Percentiles rank a stretch among this genome's conserved stretches.
These are phyloP conservation scores for Acanthoscelides obtectus DNA, from an alignment of 2,888 invertebrate species.

Conservation along the genomic window DNA sequence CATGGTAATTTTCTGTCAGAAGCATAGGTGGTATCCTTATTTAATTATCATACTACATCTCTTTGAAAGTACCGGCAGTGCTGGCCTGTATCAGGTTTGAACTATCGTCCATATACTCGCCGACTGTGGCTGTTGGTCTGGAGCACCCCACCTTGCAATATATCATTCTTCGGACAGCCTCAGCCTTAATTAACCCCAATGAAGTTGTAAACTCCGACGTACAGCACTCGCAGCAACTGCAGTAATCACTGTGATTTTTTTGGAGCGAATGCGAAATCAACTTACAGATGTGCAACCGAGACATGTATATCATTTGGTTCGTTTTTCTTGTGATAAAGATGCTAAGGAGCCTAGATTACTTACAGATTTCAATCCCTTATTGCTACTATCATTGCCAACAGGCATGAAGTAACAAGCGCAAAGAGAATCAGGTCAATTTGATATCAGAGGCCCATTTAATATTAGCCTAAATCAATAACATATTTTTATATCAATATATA, in stretches of 20 bases:
- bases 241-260: not conserved
- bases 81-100: not conserved
- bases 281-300: not conserved
- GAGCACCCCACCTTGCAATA: conserved; percentile 12
- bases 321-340: no score
- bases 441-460: no score
- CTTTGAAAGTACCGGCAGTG: not conserved
- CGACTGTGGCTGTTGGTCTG: not conserved
- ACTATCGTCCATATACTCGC: not conserved
- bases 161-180: conserved; percentile 26
- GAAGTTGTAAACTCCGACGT: conserved; percentile 24
- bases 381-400: no score
- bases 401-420: no score
- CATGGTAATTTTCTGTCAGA: not conserved
- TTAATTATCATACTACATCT: not conserved
- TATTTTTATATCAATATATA: no score
- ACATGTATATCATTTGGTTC: no score
- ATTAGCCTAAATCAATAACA: no score
- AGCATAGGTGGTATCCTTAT: not conserved
- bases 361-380: no score
- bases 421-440: no score
- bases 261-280: not conserved
- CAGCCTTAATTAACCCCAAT: conserved; percentile 27
- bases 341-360: no score
- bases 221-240: conserved; percentile 15